Base-by-base conservation (phyloP, 92 coral and sea anemone genomes). In the Zoanthus sociatus region DNA sequence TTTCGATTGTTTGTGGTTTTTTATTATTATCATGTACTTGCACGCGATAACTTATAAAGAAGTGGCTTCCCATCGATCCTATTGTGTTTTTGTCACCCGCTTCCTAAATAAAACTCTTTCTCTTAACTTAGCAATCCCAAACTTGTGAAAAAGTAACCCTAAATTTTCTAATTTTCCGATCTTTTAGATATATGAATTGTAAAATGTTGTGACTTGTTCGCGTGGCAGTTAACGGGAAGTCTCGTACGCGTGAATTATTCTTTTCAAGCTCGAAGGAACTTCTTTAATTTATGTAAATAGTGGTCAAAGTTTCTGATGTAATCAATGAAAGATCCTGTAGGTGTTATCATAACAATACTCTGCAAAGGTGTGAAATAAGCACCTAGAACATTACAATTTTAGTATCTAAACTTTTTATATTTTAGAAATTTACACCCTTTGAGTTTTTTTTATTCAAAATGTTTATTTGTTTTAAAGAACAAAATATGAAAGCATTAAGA, bases 241-340 rank as follows among this genome's bases (percentile, higher is more conserved):
- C 20, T 48, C 77, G 64, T 71, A 68, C 42, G 42, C 42, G 42
- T 37, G 55, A 7, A 30, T 54, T 26, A 21, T 26, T 70, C 3
- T 32, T 44, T 47, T 11, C 71, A 18, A 53, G 73, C 37, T 7
- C 20, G 10, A 55, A 54, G 60, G 46, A 18, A 11, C 3, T 32
- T 15, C 21, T 78, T 37, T 37, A 37, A 37, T 21, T 30, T 83
- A 60, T 70, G 78, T 83, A 83, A 83, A 70, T 83, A 71, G 12
- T 18, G 53, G 20, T 1, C 66, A 21, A 14, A 3, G 79, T 53
- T 74, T 30, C 51, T 71, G 54, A 60, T 78, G 56, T 69, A 33
- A 78, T 30, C 69, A 78, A 78, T 20, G 56, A 76, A 10, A 44
- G 64, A 8, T 76, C 53, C 58, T 26, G 26, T 18, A n/a, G 31